phyloP scores from a whole-genome alignment of 2,797 vertebrate genomes.

The Crypturellus tataupa region DNA sequence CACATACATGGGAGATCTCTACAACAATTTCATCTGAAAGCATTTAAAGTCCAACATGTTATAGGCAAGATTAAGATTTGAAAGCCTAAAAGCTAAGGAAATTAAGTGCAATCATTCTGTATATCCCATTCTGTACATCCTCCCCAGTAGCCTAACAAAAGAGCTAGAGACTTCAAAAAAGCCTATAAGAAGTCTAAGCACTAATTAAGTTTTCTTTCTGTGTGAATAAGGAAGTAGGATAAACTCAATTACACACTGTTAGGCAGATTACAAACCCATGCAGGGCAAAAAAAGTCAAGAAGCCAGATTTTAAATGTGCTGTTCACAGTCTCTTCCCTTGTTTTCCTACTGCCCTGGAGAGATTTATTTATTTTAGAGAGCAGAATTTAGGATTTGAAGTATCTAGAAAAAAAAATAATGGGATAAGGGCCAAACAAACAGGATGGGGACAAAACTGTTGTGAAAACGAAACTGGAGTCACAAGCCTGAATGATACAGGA shows the following conservation, averaged over 20 bases:
- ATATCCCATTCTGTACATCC: not conserved
- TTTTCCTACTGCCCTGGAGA: not conserved
- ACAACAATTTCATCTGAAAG: constrained; percentile 7
- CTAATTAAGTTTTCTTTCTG: not conserved
- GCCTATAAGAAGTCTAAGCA: not conserved
- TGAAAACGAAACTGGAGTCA: not conserved
- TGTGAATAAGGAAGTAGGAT: not conserved
- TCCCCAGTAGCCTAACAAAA: not conserved
- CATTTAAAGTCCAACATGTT: not conserved
- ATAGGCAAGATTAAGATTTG: not conserved
- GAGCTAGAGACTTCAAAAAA: not conserved
- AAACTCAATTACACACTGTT: not conserved
- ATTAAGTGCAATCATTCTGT: not conserved
- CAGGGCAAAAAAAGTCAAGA: not conserved
- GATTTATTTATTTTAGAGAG: not conserved
- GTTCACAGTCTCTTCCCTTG: not conserved
- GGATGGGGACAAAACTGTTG: not conserved
- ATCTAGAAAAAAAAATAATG: rapidly evolving
- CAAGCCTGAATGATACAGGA: not conserved
- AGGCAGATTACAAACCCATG: not conserved
- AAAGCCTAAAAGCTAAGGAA: not conserved
- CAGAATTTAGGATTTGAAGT: not conserved
- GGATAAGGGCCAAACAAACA: not conserved
- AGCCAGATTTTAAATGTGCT: not conserved
- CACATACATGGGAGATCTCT: not conserved